A percentile compares a stretch with the other conserved stretches of the same genome.
Conservation (phyloP, 2,113 vertebrate genomes). For the Cryptoleucopteryx plumbea region DNA sequence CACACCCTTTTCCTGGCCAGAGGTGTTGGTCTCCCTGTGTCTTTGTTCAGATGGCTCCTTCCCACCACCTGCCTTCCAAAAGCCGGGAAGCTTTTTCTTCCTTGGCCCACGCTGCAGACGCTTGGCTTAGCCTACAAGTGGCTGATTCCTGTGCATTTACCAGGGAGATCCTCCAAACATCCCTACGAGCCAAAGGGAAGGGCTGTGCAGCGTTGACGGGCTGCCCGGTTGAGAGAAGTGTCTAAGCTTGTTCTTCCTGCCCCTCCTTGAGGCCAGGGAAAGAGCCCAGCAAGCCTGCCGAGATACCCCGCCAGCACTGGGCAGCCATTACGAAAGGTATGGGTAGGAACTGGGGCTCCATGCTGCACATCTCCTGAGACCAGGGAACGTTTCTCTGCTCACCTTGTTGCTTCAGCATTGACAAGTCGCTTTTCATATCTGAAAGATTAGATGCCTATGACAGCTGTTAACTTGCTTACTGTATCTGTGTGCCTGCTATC, state of each 20-base stretch:
- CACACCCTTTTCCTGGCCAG: not conserved
- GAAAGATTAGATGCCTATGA: not conserved
- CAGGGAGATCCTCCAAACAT: not conserved
- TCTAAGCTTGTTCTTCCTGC: not conserved
- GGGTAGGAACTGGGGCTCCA: not conserved
- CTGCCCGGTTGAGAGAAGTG: not conserved
- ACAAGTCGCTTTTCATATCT: not conserved
- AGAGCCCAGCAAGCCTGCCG: not conserved
- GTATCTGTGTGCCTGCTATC: not conserved
- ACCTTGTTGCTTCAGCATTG: not conserved
- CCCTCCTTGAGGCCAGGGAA: not conserved
- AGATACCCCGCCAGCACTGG: too few relatives aligned
- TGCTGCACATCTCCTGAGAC: rapidly evolving
- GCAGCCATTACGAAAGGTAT: rapidly evolving
- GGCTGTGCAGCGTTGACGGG: not conserved
- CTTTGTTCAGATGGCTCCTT: not conserved
- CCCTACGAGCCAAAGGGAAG: not conserved
- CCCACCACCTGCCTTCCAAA: not conserved
- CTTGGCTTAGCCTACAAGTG: not conserved
- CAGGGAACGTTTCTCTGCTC: not conserved
- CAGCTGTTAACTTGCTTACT: not conserved
- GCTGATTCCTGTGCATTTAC: not conserved
- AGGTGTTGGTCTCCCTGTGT: not conserved
- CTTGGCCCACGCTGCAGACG: not conserved
- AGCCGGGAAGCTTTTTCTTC: not conserved